These are phyloP conservation scores for Latrodectus hesperus DNA, from an alignment of 2,888 invertebrate genomes.

Conservation along the genomic window DNA sequence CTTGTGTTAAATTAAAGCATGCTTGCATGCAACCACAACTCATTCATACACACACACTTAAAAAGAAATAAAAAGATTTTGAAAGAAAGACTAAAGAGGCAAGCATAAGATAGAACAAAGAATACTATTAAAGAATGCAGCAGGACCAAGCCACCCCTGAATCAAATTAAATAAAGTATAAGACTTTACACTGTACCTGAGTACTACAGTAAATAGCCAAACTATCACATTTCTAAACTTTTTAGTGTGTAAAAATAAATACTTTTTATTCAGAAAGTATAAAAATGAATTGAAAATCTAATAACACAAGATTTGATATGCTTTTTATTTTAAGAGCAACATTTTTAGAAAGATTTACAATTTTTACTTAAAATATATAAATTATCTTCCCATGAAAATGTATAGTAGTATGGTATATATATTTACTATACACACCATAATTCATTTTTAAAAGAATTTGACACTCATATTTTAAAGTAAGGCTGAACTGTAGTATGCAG, in stretches of 20 bases:
- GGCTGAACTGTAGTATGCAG: too few species aligned
- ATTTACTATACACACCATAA: too few species aligned
- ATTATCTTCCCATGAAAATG: too few species aligned
- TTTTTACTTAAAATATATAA: too few species aligned
- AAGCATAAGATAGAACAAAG: constrained; percentile 27
- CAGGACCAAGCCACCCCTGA: constrained; percentile 39
- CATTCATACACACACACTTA: constrained; percentile 22
- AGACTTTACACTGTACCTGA: constrained; percentile 1
- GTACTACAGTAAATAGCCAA: not conserved
- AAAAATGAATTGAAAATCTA: not conserved
- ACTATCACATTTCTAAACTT: not conserved
- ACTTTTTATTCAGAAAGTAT: not conserved
- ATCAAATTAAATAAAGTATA: constrained; percentile 1
- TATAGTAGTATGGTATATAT: too few species aligned
- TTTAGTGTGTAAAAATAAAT: not conserved
- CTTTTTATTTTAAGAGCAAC: too few species aligned
- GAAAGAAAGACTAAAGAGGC: constrained; percentile 10
- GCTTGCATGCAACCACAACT: constrained; percentile 34
- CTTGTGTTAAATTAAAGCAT: not conserved
- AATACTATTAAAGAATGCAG: constrained; percentile 26
- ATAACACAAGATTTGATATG: not conserved
- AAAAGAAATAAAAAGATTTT: not conserved
- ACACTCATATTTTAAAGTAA: too few species aligned
- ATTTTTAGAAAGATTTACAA: too few species aligned
- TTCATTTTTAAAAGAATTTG: too few species aligned